These are phyloP conservation scores for Mayetiola destructor DNA, from an alignment of 2,888 invertebrate species.

Conservation along the genomic window DNA sequence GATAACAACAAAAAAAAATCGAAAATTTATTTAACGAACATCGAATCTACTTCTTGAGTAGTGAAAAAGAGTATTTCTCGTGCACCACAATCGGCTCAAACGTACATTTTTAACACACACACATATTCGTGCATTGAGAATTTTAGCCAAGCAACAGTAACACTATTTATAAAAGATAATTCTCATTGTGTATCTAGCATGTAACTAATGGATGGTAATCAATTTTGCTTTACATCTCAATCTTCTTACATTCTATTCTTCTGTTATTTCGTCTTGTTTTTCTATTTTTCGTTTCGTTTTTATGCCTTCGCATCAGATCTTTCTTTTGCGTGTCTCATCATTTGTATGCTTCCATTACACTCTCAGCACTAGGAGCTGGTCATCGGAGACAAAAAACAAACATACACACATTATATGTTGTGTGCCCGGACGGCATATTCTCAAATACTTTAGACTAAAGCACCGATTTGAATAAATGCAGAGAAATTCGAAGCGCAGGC, in stretches of 20 bases:
- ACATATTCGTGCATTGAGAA: too few species aligned
- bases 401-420: too few species aligned
- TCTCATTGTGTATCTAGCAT: conserved; percentile 39
- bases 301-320: too few species aligned
- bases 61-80: not conserved
- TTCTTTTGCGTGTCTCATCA: too few species aligned
- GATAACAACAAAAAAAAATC: not conserved
- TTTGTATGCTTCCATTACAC: too few species aligned
- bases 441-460: too few species aligned
- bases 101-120: not conserved
- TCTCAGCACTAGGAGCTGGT: too few species aligned
- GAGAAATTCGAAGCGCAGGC: too few species aligned
- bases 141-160: not conserved
- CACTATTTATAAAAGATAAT: conserved; percentile 27
- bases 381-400: too few species aligned
- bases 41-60: not conserved
- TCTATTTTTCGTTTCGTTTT: not conserved
- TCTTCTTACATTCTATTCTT: conserved; percentile 27
- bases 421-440: too few species aligned
- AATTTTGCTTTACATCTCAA: conserved; percentile 40
- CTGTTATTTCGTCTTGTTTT: not conserved
- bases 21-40: too few species aligned
- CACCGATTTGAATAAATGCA: too few species aligned
- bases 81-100: conserved; percentile 5
- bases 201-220: conserved; percentile 38